Evolutionary conservation across 2,797 vertebrate genomes (phyloP), one percentile per base, ranked within the genome.

Genomic region (Fundulus diaphanus): DNA sequence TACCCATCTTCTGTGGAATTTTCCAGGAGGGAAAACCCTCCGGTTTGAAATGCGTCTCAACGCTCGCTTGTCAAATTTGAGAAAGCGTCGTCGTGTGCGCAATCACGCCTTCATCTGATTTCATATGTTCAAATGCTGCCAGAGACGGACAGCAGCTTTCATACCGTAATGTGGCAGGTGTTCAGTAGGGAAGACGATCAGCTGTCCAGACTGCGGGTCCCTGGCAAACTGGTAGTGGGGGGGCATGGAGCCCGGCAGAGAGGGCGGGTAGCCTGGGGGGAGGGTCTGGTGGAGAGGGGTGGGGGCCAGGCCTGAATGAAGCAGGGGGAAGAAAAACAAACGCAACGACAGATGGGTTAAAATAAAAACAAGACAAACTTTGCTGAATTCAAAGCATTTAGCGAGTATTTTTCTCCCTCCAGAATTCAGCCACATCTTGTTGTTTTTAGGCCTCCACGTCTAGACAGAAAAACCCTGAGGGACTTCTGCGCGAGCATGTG

Each of bases 111-210:
- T 18, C 56, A 18, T 35, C 9, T 4, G 9, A 3, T 37, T 3
- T 27, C 48, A 54, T 16, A 37, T 7, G 24, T 8, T 40, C 16
- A 54, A 6, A 44, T 5, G 33, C 56, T 29, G 40, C 22, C 29
- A 11, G 40, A 33, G 22, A 40, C 24, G 20, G 33, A 66, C n/a
- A 63, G 18, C 73, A 24, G 72, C 24, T 40, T 66, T 69, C 94
- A 52, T 96, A 99, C 98, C 98, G 0, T 98, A 98, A 91, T 99
- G 98, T 73, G 96, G 95, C 91, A 99, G 94, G 92, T 98, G 98
- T 85, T 99, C 98, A 0, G 97, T 96, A 61, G 97, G 96, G 82
- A 99, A 97, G 90, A 99, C 96, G 46, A 99, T 94, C 52, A 99
- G 95, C 91, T 99, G 98, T 75, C 98, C 98, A 0, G 97, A 97